Evolutionary conservation across 1,140 invertebrate genomes (phyloP).

Genomic region (Drosophila teissieri): DNA sequence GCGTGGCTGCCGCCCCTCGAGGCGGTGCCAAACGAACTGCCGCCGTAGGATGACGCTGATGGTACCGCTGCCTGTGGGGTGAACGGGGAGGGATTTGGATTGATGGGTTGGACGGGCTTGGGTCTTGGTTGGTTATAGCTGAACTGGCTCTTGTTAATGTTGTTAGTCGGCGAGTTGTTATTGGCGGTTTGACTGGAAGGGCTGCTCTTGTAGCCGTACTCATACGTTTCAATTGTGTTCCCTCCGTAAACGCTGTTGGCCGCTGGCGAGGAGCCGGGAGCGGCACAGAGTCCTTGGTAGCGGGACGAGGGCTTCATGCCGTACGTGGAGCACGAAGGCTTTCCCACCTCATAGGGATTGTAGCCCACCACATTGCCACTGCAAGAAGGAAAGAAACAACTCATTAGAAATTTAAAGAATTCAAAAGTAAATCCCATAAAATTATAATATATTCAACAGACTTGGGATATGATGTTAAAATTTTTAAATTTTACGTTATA

Average conservation of each 20-base stretch:
- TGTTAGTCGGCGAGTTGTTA: conserved; percentile 71
- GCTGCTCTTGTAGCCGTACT: conserved; percentile 69
- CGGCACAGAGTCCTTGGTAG: conserved; percentile 90
- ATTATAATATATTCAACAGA: too few species aligned
- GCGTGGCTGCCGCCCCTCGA: conserved; percentile 63
- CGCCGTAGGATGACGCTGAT: conserved; percentile 22
- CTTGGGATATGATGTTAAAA: too few species aligned
- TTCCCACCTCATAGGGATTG: conserved; percentile 90
- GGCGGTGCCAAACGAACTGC: conserved; percentile 62
- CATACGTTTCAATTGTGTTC: conserved; percentile 83
- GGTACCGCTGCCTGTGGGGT: conserved; percentile 68
- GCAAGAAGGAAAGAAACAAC: conserved; percentile 34
- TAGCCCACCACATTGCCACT: conserved; percentile 91
- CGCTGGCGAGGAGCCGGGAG: conserved; percentile 53
- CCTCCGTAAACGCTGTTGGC: conserved; percentile 60
- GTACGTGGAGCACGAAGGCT: conserved; percentile 89
- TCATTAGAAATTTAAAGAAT: not conserved
- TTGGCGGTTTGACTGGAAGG: conserved; percentile 42
- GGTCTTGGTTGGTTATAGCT: conserved; percentile 53
- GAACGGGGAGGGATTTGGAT: conserved; percentile 35
- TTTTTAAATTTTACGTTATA: not conserved
- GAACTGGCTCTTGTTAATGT: conserved; percentile 71
- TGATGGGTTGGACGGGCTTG: conserved; percentile 34
- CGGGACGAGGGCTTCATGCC: conserved; percentile 89
- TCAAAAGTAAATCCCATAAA: not conserved